Base-by-base conservation (phyloP, 1,140 invertebrate genomes). In the Sitophilus oryzae region DNA sequence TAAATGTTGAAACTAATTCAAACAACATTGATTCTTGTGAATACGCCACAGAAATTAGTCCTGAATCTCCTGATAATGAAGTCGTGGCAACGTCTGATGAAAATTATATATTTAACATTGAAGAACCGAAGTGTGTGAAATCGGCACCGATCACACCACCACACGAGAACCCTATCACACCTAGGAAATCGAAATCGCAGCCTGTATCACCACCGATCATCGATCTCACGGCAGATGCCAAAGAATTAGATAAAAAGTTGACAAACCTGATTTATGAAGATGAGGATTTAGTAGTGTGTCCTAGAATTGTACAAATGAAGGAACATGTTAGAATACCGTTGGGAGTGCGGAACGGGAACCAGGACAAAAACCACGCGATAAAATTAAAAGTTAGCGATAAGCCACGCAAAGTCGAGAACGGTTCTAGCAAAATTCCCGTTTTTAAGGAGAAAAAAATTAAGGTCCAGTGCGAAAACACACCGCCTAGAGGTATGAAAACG, bases 381-480 rank as follows among this genome's bases (percentile, higher is more conserved):
- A 65, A 64, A 51, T 35, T 67, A n/a, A 68, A 61, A 61, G 67
- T 69, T n/a, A 63, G 57, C 53, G 67, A 69, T 48, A 68, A 68
- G 52, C 66, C 67, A 37, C 65, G 58, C 25, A 68, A 63, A 43
- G 42, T 38, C 34, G 59, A 57, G 21, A 51, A 52, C 34, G 44
- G 21, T 16, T 45, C 56, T 5, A 68, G 66, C 48, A 66, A 61
- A 56, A 70, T 70, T 43, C 68, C 68, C 11, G 51, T 70, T 15
- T 67, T 68, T 55, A 67, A 64, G 50, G 63, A 62, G 8, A 67
- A 62, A 22, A 51, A 51, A 22, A 42, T 49, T 21, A 66, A 58
- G 54, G 49, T 64, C 9, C 68, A 70, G 46, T 68, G 66, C 60
- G 68, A 70, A 58, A 70, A 70, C 53, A 70, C 64, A 19, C 66